A percentile compares a stretch with the other conserved stretches of the same genome.
These are phyloP conservation scores for Pissodes strobi DNA, from an alignment of 1,140 invertebrate species.

Conservation along the genomic window DNA sequence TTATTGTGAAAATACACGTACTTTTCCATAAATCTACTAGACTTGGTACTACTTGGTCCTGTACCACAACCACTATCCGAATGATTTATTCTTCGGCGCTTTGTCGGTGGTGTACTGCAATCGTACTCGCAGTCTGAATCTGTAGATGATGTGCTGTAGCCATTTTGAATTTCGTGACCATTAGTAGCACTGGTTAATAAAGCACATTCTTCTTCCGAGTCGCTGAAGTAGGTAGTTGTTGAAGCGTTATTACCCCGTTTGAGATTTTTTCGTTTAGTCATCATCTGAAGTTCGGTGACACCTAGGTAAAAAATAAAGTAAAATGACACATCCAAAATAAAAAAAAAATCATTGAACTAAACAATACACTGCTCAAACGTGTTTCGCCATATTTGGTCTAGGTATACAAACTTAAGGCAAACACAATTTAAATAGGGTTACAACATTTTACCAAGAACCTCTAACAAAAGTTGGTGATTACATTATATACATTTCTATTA, in stretches of 20 bases:
- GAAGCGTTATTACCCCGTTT: background rate
- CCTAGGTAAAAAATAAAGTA: too few relatives aligned
- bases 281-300: too few relatives aligned
- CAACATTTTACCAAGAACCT: too few relatives aligned
- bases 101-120: constrained; percentile 38
- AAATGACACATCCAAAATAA: too few relatives aligned
- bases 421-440: too few relatives aligned
- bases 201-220: constrained; percentile 13
- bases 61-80: constrained; percentile 52
- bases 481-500: too few relatives aligned
- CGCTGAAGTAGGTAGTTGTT: constrained; percentile 1
- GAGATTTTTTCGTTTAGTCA: constrained; percentile 3
- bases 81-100: constrained; percentile 35
- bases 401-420: too few relatives aligned
- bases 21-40: constrained; percentile 12
- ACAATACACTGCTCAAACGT: too few relatives aligned
- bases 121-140: constrained; percentile 48
- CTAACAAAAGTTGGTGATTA: too few relatives aligned
- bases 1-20: constrained; percentile 31
- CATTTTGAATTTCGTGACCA: constrained; percentile 10
- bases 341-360: too few relatives aligned
- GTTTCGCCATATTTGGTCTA: too few relatives aligned
- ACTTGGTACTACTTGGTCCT: constrained; percentile 41
- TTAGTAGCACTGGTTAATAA: too few relatives aligned
- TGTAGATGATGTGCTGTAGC: constrained; percentile 36